Conservation (phyloP, 2,888 invertebrate genomes). For the Minunthozetes semirufus region DNA sequence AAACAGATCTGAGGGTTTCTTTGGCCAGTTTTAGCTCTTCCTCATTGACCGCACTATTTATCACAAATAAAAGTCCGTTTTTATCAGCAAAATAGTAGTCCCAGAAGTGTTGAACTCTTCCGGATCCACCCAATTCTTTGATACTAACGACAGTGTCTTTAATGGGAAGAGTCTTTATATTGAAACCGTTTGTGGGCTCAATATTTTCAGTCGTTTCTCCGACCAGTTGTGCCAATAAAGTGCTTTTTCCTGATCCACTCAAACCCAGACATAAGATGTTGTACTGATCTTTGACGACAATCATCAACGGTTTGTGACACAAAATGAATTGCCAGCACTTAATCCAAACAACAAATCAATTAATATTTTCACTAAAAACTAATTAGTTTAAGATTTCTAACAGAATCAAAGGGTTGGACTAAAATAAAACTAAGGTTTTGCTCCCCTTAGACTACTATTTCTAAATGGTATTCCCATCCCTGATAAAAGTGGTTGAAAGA, state of each 20-base stretch:
- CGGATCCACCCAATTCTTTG: slow-evolving; percentile 43
- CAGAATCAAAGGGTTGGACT: too few species aligned
- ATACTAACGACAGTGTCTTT: slow-evolving; percentile 42
- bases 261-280: slow-evolving; percentile 42
- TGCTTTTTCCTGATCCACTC: slow-evolving; percentile 42
- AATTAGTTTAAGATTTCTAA: too few species aligned
- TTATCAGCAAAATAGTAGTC: slow-evolving; percentile 42
- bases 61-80: slow-evolving; percentile 42
- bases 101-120: slow-evolving; percentile 42
- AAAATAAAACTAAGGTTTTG: too few species aligned
- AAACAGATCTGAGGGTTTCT: slow-evolving; percentile 39
- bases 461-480: too few species aligned
- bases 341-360: slow-evolving; percentile 27
- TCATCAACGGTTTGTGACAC: slow-evolving; percentile 41
- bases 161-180: slow-evolving; percentile 43
- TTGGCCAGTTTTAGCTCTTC: slow-evolving; percentile 37
- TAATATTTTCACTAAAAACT: too few species aligned
- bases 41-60: slow-evolving; percentile 39
- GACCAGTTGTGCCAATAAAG: slow-evolving; percentile 42
- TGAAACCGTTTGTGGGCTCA: slow-evolving; percentile 43
- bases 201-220: slow-evolving; percentile 39
- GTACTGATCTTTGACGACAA: slow-evolving; percentile 42
- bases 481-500: too few species aligned
- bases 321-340: slow-evolving; percentile 44
- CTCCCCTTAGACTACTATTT: too few species aligned